Percentiles rank a stretch among this genome's conserved stretches.
Conservation (phyloP, 2,113 vertebrate species). For the Eptesicus fuscus region DNA sequence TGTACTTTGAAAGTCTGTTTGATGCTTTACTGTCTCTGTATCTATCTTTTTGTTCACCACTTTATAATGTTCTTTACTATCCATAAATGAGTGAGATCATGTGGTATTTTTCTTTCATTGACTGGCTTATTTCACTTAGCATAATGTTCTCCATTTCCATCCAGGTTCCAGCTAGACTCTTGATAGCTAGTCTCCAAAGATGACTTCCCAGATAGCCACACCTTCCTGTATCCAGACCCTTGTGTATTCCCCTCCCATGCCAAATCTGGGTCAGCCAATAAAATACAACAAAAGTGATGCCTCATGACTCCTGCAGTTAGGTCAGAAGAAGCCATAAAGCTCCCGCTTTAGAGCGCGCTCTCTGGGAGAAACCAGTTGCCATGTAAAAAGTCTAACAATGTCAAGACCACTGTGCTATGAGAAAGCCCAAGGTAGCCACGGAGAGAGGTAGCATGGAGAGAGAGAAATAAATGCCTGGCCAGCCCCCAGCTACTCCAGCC, state of each 20-base stretch:
- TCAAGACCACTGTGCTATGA: background rate
- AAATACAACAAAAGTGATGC: background rate
- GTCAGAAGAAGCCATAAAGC: background rate
- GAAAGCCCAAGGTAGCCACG: background rate
- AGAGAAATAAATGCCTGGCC: background rate
- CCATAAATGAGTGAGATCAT: no score
- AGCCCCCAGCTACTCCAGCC: background rate
- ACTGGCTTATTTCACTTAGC: no score
- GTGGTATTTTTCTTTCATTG: no score
- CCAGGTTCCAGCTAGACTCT: background rate
- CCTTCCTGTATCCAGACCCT: background rate
- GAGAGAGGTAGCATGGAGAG: background rate
- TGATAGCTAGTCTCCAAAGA: background rate
- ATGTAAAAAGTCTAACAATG: background rate
- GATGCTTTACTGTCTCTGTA: no score
- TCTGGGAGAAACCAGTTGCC: constrained; percentile 4
- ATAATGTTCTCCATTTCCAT: no score
- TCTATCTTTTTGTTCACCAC: no score
- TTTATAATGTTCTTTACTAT: no score
- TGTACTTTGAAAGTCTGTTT: no score
- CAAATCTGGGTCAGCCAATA: background rate
- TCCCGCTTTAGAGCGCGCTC: background rate
- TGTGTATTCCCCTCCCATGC: background rate
- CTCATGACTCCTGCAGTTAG: background rate
- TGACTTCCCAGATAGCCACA: background rate